Percentiles rank a stretch among this genome's conserved stretches.
phyloP scores from a whole-genome alignment of 2,113 vertebrate species.

The Aepyceros melampus region DNA sequence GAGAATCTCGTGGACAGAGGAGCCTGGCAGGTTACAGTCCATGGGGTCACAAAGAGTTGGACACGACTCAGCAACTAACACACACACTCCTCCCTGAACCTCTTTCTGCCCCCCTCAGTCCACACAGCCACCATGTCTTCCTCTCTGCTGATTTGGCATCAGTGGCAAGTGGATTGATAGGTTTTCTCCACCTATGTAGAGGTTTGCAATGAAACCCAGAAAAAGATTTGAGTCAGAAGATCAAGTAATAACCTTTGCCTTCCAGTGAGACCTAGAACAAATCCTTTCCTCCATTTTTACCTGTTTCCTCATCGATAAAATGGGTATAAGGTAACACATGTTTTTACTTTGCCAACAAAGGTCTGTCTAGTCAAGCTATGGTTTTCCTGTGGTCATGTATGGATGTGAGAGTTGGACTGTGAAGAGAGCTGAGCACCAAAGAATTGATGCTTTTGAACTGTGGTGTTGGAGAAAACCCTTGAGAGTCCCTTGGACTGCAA shows the following conservation, averaged over 20 bases:
- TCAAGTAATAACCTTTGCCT: background rate
- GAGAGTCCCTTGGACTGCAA: too few species aligned
- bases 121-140: background rate
- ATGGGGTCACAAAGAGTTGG: background rate
- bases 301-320: background rate
- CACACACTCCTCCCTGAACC: background rate
- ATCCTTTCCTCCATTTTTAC: background rate
- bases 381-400: too few species aligned
- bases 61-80: background rate
- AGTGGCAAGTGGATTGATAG: background rate
- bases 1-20: background rate
- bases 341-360: background rate
- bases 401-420: too few species aligned
- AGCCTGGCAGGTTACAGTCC: background rate
- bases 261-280: background rate
- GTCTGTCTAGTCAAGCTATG: too few species aligned
- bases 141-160: background rate
- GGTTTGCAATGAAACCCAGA: background rate
- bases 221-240: background rate
- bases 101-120: rapidly evolving
- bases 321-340: background rate
- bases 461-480: too few species aligned
- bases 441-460: too few species aligned
- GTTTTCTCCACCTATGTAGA: background rate
- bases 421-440: too few species aligned